These are phyloP conservation scores for Lordiphosa clarofinis DNA, from an alignment of 1,140 invertebrate species.

Conservation along the genomic window DNA sequence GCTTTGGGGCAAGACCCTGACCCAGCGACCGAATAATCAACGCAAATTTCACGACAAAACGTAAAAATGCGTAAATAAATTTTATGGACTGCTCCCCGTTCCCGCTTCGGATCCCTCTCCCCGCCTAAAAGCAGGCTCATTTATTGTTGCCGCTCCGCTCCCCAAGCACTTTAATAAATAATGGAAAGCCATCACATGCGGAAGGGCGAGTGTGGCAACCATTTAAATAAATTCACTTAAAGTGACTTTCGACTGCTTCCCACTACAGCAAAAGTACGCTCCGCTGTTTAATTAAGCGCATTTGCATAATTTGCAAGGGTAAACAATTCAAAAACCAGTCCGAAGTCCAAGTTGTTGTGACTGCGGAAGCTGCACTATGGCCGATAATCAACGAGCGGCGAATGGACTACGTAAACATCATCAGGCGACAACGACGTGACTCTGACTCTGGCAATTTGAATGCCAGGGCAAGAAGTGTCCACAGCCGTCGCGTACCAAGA, in stretches of 20 bases:
- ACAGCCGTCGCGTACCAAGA: conserved; percentile 14
- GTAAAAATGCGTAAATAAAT: conserved; percentile 76
- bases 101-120: conserved; percentile 15
- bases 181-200: conserved; percentile 45
- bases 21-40: conserved; percentile 62
- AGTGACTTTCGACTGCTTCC: not conserved
- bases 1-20: conserved; percentile 26
- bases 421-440: conserved; percentile 56
- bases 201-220: conserved; percentile 18
- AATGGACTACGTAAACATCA: conserved; percentile 60
- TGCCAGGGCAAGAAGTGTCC: conserved; percentile 12
- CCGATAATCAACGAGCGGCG: conserved; percentile 54
- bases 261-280: not conserved
- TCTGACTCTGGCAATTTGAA: conserved; percentile 51
- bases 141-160: conserved; percentile 32
- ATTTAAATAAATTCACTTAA: conserved; percentile 12
- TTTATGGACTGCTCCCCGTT: conserved; percentile 42
- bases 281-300: conserved; percentile 33
- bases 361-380: conserved; percentile 5
- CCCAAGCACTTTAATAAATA: conserved; percentile 57
- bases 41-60: conserved; percentile 74
- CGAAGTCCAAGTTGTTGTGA: conserved; percentile 15
- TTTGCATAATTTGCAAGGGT: conserved; percentile 20
- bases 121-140: conserved; percentile 24
- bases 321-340: conserved; percentile 12